Percentiles rank a stretch among this genome's conserved stretches.
Conservation (phyloP, 2,888 invertebrate species). For the Meteorus colon region DNA sequence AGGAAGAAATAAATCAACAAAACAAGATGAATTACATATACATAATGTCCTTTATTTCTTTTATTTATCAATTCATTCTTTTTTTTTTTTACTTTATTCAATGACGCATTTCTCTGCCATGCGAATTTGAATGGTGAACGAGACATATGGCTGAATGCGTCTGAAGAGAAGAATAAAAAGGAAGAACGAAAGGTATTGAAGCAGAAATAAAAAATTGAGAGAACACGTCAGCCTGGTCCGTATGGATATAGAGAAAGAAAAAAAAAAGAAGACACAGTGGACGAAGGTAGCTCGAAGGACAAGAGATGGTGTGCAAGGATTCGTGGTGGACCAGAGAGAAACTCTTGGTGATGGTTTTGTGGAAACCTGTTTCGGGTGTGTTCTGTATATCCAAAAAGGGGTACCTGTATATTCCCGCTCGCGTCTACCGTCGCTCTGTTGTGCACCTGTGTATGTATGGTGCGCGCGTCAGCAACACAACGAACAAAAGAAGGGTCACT, state of each 20-base stretch:
- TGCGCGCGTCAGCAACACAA: not conserved
- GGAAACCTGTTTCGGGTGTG: conserved; percentile 52
- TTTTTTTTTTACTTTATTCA: not conserved
- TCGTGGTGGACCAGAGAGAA: conserved; percentile 37
- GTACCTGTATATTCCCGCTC: conserved; percentile 22
- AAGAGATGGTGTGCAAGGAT: conserved; percentile 42
- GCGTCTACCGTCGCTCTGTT: conserved; percentile 5
- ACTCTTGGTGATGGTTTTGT: conserved; percentile 56
- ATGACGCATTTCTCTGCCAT: too few relatives aligned
- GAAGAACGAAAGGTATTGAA: conserved; percentile 10
- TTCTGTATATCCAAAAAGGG: conserved; percentile 17
- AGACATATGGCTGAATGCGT: conserved; percentile 7
- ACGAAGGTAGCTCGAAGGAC: conserved; percentile 39
- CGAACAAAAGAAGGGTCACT: conserved; percentile 29
- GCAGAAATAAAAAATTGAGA: conserved; percentile 24
- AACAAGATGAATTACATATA: conserved; percentile 5
- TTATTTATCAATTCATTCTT: not conserved
- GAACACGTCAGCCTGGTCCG: conserved; percentile 27
- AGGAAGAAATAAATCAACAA: too few relatives aligned
- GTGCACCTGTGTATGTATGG: conserved; percentile 39
- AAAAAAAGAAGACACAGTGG: conserved; percentile 24
- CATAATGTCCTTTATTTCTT: not conserved
- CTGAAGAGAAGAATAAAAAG: not conserved
- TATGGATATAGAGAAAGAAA: not conserved
- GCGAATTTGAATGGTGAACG: conserved; percentile 21